Evolutionary conservation across 2,888 invertebrate genomes (phyloP), one percentile per base, ranked within the genome.

Genomic region (Ochropleura plecta): DNA sequence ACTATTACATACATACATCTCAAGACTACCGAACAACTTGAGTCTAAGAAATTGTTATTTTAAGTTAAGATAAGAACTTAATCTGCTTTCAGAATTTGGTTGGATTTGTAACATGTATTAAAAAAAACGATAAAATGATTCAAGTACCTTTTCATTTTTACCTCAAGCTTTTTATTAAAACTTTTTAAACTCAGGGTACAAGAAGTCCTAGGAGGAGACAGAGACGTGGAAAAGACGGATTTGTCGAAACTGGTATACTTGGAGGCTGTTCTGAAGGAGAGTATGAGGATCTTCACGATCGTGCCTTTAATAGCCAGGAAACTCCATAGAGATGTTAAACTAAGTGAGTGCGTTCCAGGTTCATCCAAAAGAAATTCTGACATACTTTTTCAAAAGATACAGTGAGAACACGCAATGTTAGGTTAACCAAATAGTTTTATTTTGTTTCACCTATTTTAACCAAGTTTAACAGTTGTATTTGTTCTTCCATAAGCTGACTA

Each of bases 241-340:
- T 76, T 95, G 5, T 90, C 92, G 0, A 89, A 90, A 55, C 67
- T 95, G 76, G 89, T 93, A 7, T 95, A 94, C 71, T 73, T 93
- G 46, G 95, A 95, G 51, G 94, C 95, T 0, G 93, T 94, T 6
- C 81, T 95, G 18, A 95, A 95, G 68, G 95, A 95, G 75, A 91
- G 92, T 53, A 91, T 95, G 90, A 86, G 95, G 44, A 73, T 94
- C 6, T 92, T 92, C 79, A 91, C 93, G 14, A 92, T 94, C 4
- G 93, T 90, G 3, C 94, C 95, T 0, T 89, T 94, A 0, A 87
- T 93, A 1, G 92, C 92, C 0, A 88, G 95, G 55, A 86, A 88
- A 62, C 83, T 94, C 4, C 92, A 94, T 46, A 90, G 84, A 70
- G 91, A 94, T 82, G 89, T 95, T 0, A 91, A 93, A 81, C 89